A percentile compares a stretch with the other conserved stretches of the same genome.
These are phyloP conservation scores for Amphiprion clarkii DNA, from an alignment of 2,797 vertebrate species.

Conservation along the genomic window DNA sequence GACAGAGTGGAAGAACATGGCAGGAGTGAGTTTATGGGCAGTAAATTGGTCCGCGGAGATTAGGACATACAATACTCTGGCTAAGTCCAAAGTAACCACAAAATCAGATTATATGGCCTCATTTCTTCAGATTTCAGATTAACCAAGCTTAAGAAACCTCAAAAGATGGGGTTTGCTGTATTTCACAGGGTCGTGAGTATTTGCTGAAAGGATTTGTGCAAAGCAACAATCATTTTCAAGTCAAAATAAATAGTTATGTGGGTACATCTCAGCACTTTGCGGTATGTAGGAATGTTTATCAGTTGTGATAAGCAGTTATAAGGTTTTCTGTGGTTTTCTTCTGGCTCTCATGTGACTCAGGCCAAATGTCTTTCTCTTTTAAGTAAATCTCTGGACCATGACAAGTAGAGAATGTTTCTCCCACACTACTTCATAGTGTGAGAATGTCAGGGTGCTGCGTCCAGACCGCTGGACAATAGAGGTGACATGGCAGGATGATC, in stretches of 20 bases:
- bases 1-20: slow-evolving; percentile 39
- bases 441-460: slow-evolving; percentile 73
- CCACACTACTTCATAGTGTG: slow-evolving; percentile 68
- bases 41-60: slow-evolving; percentile 36
- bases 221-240: background rate
- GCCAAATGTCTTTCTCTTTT: slow-evolving; percentile 9
- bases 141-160: slow-evolving; percentile 32
- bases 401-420: slow-evolving; percentile 54
- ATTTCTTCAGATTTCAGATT: slow-evolving; percentile 31
- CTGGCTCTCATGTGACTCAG: slow-evolving; percentile 9
- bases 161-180: slow-evolving; percentile 16
- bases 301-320: background rate
- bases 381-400: slow-evolving; percentile 35
- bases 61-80: slow-evolving; percentile 34
- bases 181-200: slow-evolving; percentile 23
- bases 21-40: slow-evolving; percentile 17
- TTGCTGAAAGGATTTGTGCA: slow-evolving; percentile 23
- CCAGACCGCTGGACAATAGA: slow-evolving; percentile 71
- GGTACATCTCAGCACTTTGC: background rate
- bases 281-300: background rate
- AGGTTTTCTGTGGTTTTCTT: slow-evolving; percentile 2
- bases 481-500: slow-evolving; percentile 77
- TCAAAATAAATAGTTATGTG: slow-evolving; percentile 11
- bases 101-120: slow-evolving; percentile 21
- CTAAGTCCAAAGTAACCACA: slow-evolving; percentile 42